Base-by-base conservation (phyloP, 2,113 vertebrate species). In the Emberiza fucata region DNA sequence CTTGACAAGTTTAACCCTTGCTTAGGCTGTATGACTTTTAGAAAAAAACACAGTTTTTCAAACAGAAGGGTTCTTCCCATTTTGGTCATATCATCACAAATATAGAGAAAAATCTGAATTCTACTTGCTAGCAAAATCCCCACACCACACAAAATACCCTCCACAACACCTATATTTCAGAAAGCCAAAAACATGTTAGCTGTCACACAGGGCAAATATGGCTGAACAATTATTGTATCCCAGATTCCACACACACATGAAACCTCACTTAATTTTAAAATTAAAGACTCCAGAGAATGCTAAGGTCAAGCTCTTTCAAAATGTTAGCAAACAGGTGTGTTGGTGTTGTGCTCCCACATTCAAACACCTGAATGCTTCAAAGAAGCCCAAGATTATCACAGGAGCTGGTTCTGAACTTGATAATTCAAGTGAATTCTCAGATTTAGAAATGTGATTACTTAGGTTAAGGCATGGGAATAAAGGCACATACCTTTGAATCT, bases 181-280 rank as follows among this genome's bases (percentile, higher is more conserved):
- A 79, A 72, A 71, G 20, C 37, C 71, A 56, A 63, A 81, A 78
- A 39, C 24, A 42, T 2, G 33, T 17, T 29, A 40, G 37, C 12
- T 85, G 48, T 65, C 70, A 82, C 0, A 0, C 5, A 82, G 5
- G 25, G 8, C 1, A 2, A 94, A 16, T 28, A 51, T 19, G 31
- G 61, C 6, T 56, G 21, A 64, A 68, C 11, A 63, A 39, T 31
- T 56, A 47, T 3, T 68, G 17, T 14, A 68, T 35, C 51, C 64
- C 60, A 79, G 21, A 76, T 20, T 40, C 17, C 57, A 81, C 27
- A 60, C 3, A 47, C 2, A 73, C 19, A 25, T 9, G n/a, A 89
- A 91, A 60, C 1, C 8, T 78, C 14, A 61, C 23, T 87, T 56
- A 28, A 22, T 59, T 75, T 79, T 81, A 78, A 80, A 86, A 76